phyloP scores from a whole-genome alignment of 2,113 vertebrate species.

The Ciconia boyciana region DNA sequence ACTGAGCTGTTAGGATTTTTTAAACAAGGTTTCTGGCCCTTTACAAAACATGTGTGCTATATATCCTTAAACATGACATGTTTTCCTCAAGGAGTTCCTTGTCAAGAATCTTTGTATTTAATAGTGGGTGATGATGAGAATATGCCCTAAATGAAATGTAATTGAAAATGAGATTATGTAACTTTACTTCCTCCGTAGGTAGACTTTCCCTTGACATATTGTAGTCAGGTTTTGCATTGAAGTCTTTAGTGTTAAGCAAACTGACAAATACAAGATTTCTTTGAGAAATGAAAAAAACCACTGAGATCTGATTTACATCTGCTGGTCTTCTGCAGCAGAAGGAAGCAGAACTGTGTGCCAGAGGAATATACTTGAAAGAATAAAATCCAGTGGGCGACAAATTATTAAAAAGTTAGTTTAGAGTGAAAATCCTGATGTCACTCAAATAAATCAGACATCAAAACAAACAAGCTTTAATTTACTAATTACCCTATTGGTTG shows the following conservation, averaged over 20 bases:
- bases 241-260: slow-evolving; percentile 48
- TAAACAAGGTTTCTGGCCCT: slow-evolving; percentile 42
- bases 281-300: not conserved
- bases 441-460: slow-evolving; percentile 39
- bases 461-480: slow-evolving; percentile 48
- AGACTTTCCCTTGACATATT: slow-evolving; percentile 48
- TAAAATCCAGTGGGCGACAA: not conserved
- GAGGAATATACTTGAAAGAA: not conserved
- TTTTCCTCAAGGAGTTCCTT: slow-evolving; percentile 73
- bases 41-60: slow-evolving; percentile 63
- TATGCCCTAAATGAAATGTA: slow-evolving; percentile 72
- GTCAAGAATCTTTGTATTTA: slow-evolving; percentile 74
- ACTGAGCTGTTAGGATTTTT: not conserved
- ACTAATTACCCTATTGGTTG: slow-evolving; percentile 29
- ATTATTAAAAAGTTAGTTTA: not conserved
- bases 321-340: not conserved
- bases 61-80: slow-evolving; percentile 72
- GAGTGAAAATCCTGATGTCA: slow-evolving; percentile 22
- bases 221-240: slow-evolving; percentile 42
- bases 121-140: slow-evolving; percentile 71
- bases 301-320: slow-evolving; percentile 13
- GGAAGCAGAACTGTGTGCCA: slow-evolving; percentile 20
- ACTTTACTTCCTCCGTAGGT: slow-evolving; percentile 66
- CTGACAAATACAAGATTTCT: slow-evolving; percentile 52
- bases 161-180: slow-evolving; percentile 77